These are phyloP conservation scores for Ichneumoninae sp. DNA, from an alignment of 2,888 invertebrate species.

Conservation along the genomic window DNA sequence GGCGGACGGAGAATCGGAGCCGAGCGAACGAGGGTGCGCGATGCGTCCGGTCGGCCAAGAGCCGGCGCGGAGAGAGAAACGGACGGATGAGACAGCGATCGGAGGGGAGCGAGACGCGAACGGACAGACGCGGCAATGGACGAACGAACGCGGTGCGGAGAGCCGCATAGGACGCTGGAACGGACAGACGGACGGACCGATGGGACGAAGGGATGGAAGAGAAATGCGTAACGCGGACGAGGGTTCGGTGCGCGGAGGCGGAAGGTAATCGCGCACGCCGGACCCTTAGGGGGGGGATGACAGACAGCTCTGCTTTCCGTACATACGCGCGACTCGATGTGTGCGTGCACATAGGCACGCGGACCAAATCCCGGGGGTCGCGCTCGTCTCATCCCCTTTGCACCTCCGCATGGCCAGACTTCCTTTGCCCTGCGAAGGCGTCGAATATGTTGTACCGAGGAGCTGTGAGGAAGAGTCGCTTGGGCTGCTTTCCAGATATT, in stretches of 20 bases:
- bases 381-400: conserved; percentile 57
- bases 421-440: conserved; percentile 41
- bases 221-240: conserved; percentile 73
- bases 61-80: conserved; percentile 53
- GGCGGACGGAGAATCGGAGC: conserved; percentile 60
- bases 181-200: conserved; percentile 71
- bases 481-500: background rate
- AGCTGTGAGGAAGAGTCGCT: background rate
- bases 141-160: conserved; percentile 70
- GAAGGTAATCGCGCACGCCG: conserved; percentile 85
- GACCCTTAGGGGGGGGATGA: conserved; percentile 67
- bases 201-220: conserved; percentile 67
- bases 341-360: conserved; percentile 1
- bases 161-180: conserved; percentile 65
- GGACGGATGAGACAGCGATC: conserved; percentile 51
- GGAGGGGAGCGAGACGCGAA: conserved; percentile 62
- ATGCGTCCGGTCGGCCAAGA: conserved; percentile 6
- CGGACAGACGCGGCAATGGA: conserved; percentile 65
- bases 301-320: conserved; percentile 64
- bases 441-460: conserved; percentile 23
- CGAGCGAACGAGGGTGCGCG: background rate
- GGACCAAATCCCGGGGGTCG: conserved; percentile 71
- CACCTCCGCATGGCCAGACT: conserved; percentile 58
- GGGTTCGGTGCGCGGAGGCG: conserved; percentile 87
- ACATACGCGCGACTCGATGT: conserved; percentile 1